These are phyloP conservation scores for Tenthredo livida DNA, from an alignment of 2,888 invertebrate genomes.

Conservation along the genomic window DNA sequence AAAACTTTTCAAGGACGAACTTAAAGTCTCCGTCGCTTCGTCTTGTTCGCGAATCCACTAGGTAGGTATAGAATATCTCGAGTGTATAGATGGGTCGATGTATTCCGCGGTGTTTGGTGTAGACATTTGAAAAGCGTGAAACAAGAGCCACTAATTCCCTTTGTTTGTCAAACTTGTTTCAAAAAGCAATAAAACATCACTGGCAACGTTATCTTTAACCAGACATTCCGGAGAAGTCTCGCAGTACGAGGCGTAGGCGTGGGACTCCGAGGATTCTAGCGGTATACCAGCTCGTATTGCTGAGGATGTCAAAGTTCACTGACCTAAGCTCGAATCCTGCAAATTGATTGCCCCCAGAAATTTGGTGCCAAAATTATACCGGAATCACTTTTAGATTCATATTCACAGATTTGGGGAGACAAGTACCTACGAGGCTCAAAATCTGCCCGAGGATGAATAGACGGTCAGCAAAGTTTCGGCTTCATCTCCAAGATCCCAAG, in stretches of 20 bases:
- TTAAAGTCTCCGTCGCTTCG: background rate
- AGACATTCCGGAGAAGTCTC: background rate
- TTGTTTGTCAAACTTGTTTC: constrained; percentile 22
- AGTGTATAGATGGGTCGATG: background rate
- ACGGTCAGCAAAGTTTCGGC: constrained; percentile 15
- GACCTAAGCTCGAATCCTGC: background rate
- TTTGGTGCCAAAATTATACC: background rate
- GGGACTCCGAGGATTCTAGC: constrained; percentile 15
- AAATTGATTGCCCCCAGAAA: background rate
- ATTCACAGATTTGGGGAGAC: background rate
- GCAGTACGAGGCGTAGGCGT: constrained; percentile 1
- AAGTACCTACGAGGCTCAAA: background rate
- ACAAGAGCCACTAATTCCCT: background rate
- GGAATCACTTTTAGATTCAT: background rate
- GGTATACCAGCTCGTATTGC: background rate
- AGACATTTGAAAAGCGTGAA: constrained; percentile 10
- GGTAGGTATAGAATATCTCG: background rate
- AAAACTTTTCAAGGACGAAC: background rate
- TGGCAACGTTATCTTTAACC: background rate
- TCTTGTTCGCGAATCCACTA: background rate
- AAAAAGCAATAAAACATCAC: constrained; percentile 4
- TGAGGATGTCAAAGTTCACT: constrained; percentile 22
- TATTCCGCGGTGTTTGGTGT: background rate
- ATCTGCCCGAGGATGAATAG: background rate
- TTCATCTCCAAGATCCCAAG: constrained; percentile 8